Evolutionary conservation across 1,140 invertebrate species (phyloP).

Genomic region (Artemia franciscana): DNA sequence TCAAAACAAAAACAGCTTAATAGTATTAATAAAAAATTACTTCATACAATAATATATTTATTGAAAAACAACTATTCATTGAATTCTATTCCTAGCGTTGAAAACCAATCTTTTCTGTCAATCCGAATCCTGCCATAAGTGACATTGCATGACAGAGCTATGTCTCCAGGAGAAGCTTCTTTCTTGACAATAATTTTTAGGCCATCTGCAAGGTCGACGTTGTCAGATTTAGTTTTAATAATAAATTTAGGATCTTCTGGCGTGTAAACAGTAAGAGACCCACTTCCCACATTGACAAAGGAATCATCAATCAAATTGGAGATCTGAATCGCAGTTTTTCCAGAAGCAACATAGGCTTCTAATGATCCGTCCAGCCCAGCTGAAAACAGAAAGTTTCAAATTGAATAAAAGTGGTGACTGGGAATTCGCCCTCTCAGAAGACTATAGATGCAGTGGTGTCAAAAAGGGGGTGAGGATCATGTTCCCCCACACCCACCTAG

Average conservation of each 20-base stretch:
- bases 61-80: no score
- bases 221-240: neutral
- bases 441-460: no score
- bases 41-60: no score
- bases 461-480: no score
- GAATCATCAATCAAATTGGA: constrained; percentile 1
- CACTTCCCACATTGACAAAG: neutral
- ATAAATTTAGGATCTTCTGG: constrained; percentile 1
- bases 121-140: neutral
- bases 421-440: no score
- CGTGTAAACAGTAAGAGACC: neutral
- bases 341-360: constrained; percentile 2
- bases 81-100: constrained; percentile 3
- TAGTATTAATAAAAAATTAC: no score
- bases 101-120: constrained; percentile 7
- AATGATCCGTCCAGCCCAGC: constrained; percentile 6
- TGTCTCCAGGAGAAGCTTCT: neutral
- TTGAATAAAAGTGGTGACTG: no score
- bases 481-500: no score
- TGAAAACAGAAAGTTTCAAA: no score
- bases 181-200: neutral
- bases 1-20: no score
- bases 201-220: neutral
- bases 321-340: constrained; percentile 3
- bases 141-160: neutral